A percentile compares a stretch with the other conserved stretches of the same genome.
Conservation (phyloP, 1,140 invertebrate genomes). For the Cydia pomonella region DNA sequence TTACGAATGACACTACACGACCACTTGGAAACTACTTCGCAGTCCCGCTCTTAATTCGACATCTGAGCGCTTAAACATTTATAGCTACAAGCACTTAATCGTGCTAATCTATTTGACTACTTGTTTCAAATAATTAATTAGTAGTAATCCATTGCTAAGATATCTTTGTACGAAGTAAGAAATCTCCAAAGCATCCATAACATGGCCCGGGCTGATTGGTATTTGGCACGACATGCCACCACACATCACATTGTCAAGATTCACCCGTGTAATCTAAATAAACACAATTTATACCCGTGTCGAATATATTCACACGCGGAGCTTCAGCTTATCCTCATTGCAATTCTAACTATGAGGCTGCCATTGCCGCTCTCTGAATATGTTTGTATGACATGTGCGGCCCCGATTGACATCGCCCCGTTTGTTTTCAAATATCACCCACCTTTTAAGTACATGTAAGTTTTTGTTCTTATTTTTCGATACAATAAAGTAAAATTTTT, state of each 20-base stretch:
- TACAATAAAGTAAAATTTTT: no score
- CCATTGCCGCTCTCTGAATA: constrained; percentile 44
- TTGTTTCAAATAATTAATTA: no score
- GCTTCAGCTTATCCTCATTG: constrained; percentile 48
- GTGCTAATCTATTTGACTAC: no score
- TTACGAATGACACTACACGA: constrained; percentile 37
- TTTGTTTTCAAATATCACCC: constrained; percentile 45
- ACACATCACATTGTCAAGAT: constrained; percentile 7
- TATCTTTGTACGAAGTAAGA: not conserved
- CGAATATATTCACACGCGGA: constrained; percentile 21
- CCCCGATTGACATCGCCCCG: constrained; percentile 53
- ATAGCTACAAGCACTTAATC: not conserved
- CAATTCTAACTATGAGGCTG: constrained; percentile 54
- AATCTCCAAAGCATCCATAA: not conserved
- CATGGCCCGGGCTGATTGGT: not conserved
- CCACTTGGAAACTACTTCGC: constrained; percentile 2
- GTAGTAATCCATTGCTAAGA: not conserved
- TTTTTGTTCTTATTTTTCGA: not conserved
- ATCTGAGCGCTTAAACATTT: not conserved
- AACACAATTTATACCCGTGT: constrained; percentile 24
- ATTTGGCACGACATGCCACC: not conserved
- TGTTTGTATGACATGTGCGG: constrained; percentile 66
- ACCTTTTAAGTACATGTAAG: not conserved
- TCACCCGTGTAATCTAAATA: constrained; percentile 16
- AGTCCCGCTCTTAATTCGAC: not conserved